phyloP scores from a whole-genome alignment of 2,888 invertebrate species.

The Aleiodes leptofemur region DNA sequence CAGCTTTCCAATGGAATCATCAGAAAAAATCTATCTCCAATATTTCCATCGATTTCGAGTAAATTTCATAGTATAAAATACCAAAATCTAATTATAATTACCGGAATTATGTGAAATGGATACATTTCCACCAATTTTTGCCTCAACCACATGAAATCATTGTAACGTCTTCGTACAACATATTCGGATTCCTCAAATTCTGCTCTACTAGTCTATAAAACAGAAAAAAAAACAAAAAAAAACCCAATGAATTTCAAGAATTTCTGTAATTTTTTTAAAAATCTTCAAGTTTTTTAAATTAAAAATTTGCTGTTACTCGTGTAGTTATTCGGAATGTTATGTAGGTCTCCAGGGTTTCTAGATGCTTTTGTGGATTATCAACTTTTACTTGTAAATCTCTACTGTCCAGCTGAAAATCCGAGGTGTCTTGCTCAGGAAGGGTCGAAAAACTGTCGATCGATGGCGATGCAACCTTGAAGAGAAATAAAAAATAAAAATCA shows the following conservation, averaged over 20 bases:
- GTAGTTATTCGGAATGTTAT: slow-evolving; percentile 84
- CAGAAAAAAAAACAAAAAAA: too few species aligned
- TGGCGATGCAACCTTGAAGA: slow-evolving; percentile 77
- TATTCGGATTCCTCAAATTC: slow-evolving; percentile 82
- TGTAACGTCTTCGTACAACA: slow-evolving; percentile 82
- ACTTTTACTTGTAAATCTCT: slow-evolving; percentile 82
- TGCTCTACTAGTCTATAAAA: slow-evolving; percentile 70
- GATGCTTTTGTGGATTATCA: slow-evolving; percentile 85
- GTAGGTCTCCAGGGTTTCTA: slow-evolving; percentile 83
- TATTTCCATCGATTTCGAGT: too few species aligned
- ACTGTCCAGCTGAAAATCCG: slow-evolving; percentile 77
- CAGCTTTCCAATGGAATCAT: too few species aligned
- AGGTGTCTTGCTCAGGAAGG: slow-evolving; percentile 78
- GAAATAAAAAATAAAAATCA: not conserved
- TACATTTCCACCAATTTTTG: slow-evolving; percentile 81
- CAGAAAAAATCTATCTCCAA: too few species aligned
- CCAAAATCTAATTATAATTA: too few species aligned
- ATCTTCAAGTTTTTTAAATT: not conserved
- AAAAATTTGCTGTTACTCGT: slow-evolving; percentile 74
- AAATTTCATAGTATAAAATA: too few species aligned
- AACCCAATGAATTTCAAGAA: too few species aligned
- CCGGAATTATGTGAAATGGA: slow-evolving; percentile 81
- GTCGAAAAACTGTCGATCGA: slow-evolving; percentile 80
- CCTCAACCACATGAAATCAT: slow-evolving; percentile 84
- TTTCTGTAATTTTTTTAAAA: slow-evolving; percentile 62